These are phyloP conservation scores for Crocuta crocuta DNA, from an alignment of 2,113 vertebrate genomes.

Conservation along the genomic window DNA sequence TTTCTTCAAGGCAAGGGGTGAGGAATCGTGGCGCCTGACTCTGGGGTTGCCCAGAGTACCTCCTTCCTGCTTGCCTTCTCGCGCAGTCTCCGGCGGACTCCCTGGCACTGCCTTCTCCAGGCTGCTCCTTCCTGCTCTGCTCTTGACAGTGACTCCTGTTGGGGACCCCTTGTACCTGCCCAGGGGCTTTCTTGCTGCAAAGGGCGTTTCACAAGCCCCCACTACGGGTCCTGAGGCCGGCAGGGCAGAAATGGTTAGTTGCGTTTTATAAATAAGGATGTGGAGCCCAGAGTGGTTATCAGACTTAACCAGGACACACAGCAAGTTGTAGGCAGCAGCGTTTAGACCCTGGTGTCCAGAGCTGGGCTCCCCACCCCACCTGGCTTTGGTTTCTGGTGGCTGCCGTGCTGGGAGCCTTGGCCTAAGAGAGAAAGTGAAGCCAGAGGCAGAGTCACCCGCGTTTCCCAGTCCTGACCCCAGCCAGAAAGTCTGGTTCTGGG, in stretches of 20 bases:
- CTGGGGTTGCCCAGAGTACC: background rate
- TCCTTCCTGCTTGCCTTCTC: background rate
- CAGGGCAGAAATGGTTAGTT: background rate
- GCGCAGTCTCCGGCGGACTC: background rate
- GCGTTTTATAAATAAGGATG: background rate
- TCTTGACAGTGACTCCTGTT: background rate
- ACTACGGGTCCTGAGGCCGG: background rate
- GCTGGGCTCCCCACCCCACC: accelerated
- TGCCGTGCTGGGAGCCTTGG: background rate
- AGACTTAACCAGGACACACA: background rate
- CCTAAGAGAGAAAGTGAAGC: background rate
- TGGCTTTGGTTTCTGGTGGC: background rate
- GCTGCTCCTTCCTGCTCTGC: background rate
- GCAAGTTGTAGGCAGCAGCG: background rate
- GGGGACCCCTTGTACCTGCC: background rate
- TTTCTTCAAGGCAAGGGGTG: background rate
- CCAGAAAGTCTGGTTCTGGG: background rate
- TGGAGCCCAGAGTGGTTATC: background rate
- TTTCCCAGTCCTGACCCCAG: background rate
- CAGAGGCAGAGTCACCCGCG: background rate
- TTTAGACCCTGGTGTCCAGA: background rate
- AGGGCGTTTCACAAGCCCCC: background rate
- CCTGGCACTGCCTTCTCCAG: background rate
- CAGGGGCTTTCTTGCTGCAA: background rate
- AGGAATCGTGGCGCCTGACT: background rate